A percentile compares a stretch with the other conserved stretches of the same genome.
Conservation (phyloP, 2,113 vertebrate genomes). For the Pogona vitticeps region DNA sequence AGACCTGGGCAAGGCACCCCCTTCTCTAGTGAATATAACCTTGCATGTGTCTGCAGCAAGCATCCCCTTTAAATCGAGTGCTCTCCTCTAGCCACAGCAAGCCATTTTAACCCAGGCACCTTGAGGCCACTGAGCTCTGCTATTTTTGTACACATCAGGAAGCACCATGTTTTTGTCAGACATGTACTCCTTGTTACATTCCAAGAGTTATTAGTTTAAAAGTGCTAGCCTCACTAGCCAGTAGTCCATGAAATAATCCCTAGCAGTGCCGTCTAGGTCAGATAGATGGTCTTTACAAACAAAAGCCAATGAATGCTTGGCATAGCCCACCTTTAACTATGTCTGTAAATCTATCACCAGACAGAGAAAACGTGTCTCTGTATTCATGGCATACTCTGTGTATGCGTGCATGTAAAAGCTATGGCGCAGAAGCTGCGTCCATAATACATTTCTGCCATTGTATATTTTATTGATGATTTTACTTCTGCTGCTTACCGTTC, state of each 20-base stretch:
- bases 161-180: not conserved
- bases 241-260: not conserved
- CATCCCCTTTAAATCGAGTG: not conserved
- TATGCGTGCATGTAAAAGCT: slow-evolving; percentile 22
- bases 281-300: not conserved
- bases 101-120: not conserved
- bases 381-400: not conserved
- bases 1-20: not conserved
- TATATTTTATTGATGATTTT: slow-evolving; percentile 76
- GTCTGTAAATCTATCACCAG: slow-evolving; percentile 26
- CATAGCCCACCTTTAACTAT: not conserved
- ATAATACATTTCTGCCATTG: slow-evolving; percentile 70
- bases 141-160: not conserved
- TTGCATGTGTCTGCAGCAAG: not conserved
- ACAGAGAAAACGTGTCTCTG: not conserved
- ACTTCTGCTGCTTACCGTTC: slow-evolving; percentile 63
- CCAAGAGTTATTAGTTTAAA: not conserved
- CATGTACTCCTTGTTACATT: not conserved
- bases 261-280: not conserved
- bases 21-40: not conserved
- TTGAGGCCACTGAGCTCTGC: not conserved
- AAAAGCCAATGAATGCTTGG: not conserved
- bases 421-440: slow-evolving; percentile 60
- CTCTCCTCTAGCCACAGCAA: not conserved
- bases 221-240: not conserved